Conservation (phyloP, 30 jellyfish, hydroid and myxozoan genomes). For the Aurelia coerulea region DNA sequence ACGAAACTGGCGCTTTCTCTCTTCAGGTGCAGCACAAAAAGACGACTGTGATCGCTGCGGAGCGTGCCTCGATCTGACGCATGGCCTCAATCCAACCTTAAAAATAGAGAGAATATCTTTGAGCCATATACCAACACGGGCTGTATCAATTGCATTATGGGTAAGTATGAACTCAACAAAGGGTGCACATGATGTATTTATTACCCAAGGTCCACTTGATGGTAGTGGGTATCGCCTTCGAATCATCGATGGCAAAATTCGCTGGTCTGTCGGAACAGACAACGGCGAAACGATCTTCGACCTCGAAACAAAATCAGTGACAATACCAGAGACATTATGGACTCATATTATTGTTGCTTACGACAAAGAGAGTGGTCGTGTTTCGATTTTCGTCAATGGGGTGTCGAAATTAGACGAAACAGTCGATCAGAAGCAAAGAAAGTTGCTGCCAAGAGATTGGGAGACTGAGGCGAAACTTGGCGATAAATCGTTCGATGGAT, state of each 20-base stretch:
- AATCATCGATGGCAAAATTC: constrained; percentile 85
- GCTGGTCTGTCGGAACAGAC: constrained; percentile 96
- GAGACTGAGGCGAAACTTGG: constrained; percentile 96
- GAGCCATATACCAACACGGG: constrained; percentile 79
- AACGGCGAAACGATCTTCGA: constrained; percentile 83
- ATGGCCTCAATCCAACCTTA: constrained; percentile 88
- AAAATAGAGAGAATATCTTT: constrained; percentile 82
- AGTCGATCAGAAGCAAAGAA: constrained; percentile 74
- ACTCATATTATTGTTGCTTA: constrained; percentile 88
- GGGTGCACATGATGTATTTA: constrained; percentile 89
- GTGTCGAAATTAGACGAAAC: constrained; percentile 64
- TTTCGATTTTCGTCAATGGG: constrained; percentile 82
- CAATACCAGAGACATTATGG: constrained; percentile 95
- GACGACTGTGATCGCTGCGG: constrained; percentile 97
- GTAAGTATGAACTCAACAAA: constrained; percentile 83
- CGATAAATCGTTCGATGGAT: constrained; percentile 83
- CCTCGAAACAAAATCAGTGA: constrained; percentile 64
- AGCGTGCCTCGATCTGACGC: constrained; percentile 85
- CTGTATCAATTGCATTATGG: constrained; percentile 90
- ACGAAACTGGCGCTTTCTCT: background rate
- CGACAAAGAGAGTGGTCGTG: constrained; percentile 80
- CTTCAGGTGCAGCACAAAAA: constrained; percentile 90
- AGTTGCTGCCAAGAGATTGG: constrained; percentile 90
- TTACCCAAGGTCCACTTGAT: constrained; percentile 88
- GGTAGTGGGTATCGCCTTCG: constrained; percentile 91